Evolutionary conservation across 1,140 invertebrate species (phyloP), one percentile per base, ranked within the genome.

Genomic region (Sarcophaga peregrina): DNA sequence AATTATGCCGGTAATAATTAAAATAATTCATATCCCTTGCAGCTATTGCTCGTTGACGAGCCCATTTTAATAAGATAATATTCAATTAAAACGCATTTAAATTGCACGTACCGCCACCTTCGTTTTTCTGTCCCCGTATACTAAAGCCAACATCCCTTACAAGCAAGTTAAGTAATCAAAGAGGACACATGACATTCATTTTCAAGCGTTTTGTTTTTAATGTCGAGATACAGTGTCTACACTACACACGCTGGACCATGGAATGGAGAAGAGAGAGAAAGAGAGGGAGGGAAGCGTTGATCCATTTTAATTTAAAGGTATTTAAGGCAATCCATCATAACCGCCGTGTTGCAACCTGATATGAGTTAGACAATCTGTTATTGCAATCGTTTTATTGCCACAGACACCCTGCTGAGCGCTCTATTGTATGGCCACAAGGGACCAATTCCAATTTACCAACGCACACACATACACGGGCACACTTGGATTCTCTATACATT

Each of bases 381-480:
- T 78, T 87, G 88, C 88, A 88, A 88, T 88, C 87, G 86, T 85
- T 75, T 78, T 52, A 76, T 83, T 82, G 83, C 25, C 25, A 54
- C 25, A 54, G 37, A 78, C 82, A 84, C 86, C 89, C 89, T 87
- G 87, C 83, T 83, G 88, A 84, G 89, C 88, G 86, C 90, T 90
- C 87, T 89, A 90, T 90, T 89, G 89, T 86, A 85, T 86, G 87
- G 87, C 88, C 89, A 88, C 89, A 88, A 88, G 89, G 89, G 89
- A 90, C 86, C 89, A 89, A 90, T 90, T 90, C 88, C 81, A 82
- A 83, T 82, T 82, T 83, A 76, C 62, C 5, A 68, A 20, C 62
- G 20, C 17, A 78, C 58, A 15, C 52, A 54, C 15, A 10, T 2
- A 15, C 52, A 54, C 20, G n/a, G n/a, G n/a, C n/a, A n/a, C n/a